These are phyloP conservation scores for Poeciliopsis presidionis DNA, from an alignment of 2,797 vertebrate genomes.

Conservation along the genomic window DNA sequence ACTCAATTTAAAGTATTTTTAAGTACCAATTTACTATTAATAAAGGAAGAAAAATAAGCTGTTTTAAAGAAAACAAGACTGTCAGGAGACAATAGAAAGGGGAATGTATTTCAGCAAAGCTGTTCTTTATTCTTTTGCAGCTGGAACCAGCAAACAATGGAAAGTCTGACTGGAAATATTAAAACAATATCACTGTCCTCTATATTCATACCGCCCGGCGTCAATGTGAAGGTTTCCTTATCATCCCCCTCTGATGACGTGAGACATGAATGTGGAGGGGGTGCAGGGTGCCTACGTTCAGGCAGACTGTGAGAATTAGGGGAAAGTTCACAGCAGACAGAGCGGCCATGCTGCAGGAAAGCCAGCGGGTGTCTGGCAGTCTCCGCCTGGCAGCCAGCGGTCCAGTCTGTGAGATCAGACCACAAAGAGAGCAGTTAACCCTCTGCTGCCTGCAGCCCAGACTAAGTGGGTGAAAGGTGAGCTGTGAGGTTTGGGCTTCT, in stretches of 20 bases:
- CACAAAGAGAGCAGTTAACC: conserved; percentile 67
- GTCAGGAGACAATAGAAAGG: not conserved
- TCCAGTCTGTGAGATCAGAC: conserved; percentile 44
- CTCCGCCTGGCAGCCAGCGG: conserved; percentile 28
- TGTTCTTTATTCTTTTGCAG: not conserved
- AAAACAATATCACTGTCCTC: not conserved
- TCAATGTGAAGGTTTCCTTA: not conserved
- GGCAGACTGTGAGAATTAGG: conserved; percentile 82
- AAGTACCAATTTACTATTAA: not conserved
- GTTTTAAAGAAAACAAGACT: not conserved
- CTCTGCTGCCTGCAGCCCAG: conserved; percentile 57
- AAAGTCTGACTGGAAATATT: not conserved
- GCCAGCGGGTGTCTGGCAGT: conserved; percentile 17
- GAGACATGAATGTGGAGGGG: conserved; percentile 33
- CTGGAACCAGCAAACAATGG: not conserved
- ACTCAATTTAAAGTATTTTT: not conserved
- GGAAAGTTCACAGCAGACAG: conserved; percentile 79
- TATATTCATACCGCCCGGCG: not conserved
- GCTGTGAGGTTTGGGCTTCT: not conserved
- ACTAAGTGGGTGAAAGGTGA: conserved; percentile 80
- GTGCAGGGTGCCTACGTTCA: conserved; percentile 11
- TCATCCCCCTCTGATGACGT: conserved; percentile 13
- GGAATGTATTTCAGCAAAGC: not conserved
- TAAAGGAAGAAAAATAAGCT: not conserved
- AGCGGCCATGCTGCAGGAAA: conserved; percentile 48